Evolutionary conservation across 2,113 vertebrate species (phyloP), one percentile per base, ranked within the genome.

Genomic region (Peromyscus californicus): DNA sequence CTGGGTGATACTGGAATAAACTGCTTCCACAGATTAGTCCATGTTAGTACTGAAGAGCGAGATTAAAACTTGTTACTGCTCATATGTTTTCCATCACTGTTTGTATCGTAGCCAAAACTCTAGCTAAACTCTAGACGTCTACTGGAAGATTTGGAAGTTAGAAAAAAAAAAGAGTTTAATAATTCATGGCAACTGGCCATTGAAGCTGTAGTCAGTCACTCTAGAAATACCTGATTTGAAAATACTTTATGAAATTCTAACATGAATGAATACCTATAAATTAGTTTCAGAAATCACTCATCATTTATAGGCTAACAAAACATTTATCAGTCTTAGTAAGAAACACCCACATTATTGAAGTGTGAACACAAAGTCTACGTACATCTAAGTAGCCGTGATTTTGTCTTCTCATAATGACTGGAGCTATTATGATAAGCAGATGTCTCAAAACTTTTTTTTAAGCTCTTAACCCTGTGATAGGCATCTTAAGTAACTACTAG

Each of bases 81-180:
- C 99, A 99, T 99, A 98, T 99, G 99, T 99, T 99, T 99, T 99
- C 99, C 99, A 99, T 99, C 99, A 99, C 97, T 98, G 98, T 98
- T 98, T 99, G 99, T 99, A 99, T 98, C 96, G 21, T 86, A 98
- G 99, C 99, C 99, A 99, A 98, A 98, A 98, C 98, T 99, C 99
- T 98, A 98, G 98, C 97, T 99, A 99, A 99, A 99, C 99, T 98
- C 98, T 99, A 98, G 98, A 98, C 97, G 97, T 98, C 98, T 98
- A 98, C 98, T 98, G 97, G 98, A 98, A 98, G 98, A 98, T 98
- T 99, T 98, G 97, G 98, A 98, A 98, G 93, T 82, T 24, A 7
- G 13, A 59, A 84, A 90, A 84, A 90, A 78, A 7, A 83, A 21
- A 98, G 98, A 97, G 93, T 98, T 98, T 98, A 98, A 98, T 98